These are phyloP conservation scores for Urocitellus parryii DNA, from an alignment of 2,113 vertebrate species.

Conservation along the genomic window DNA sequence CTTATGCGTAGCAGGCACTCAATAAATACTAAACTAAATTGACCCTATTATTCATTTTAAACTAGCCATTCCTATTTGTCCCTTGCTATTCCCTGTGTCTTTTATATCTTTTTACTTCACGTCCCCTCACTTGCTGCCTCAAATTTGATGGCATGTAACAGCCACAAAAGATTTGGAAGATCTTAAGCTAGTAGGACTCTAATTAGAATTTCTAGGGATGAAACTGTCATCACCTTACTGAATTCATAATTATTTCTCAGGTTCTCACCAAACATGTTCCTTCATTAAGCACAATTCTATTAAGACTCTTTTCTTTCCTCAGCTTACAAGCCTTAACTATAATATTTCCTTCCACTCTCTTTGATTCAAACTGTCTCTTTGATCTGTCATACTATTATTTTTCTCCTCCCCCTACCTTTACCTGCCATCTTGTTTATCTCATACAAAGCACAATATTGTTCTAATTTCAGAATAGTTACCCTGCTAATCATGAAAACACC, in stretches of 20 bases:
- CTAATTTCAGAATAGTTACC: neutral
- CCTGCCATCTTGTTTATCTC: neutral
- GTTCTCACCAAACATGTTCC: neutral
- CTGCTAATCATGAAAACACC: neutral
- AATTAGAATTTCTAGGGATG: neutral
- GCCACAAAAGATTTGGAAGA: neutral
- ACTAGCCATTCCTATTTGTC: neutral
- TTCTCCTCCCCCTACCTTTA: neutral
- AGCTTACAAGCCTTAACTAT: neutral
- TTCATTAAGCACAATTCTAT: neutral
- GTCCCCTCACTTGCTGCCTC: neutral
- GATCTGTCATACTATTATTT: neutral
- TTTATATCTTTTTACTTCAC: neutral
- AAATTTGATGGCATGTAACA: neutral
- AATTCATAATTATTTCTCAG: neutral
- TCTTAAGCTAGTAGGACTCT: neutral
- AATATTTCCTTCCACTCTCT: neutral
- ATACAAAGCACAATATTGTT: neutral
- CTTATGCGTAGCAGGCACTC: too few relatives aligned
- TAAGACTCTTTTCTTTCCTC: neutral
- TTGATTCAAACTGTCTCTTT: slow-evolving; percentile 9
- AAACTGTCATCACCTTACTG: neutral
- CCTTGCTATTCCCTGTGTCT: neutral
- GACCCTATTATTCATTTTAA: neutral
- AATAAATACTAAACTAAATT: neutral